A percentile compares a stretch with the other conserved stretches of the same genome.
phyloP scores from a whole-genome alignment of 2,888 invertebrate genomes.

The Mesochorus sp. region DNA sequence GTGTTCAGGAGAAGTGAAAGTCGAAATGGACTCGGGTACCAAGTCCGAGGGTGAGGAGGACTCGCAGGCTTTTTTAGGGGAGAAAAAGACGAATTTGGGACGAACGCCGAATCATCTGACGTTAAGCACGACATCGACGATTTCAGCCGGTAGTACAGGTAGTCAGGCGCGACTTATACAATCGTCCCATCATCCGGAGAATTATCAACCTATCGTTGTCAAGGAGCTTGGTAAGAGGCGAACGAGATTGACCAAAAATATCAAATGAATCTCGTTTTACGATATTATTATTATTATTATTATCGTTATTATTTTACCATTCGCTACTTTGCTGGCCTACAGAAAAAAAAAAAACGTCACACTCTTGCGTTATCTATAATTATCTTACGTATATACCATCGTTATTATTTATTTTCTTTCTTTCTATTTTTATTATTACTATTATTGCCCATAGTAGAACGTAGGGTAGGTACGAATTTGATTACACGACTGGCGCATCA shows the following conservation, averaged over 20 bases:
- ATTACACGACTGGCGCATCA: conserved; percentile 26
- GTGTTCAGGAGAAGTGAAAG: conserved; percentile 78
- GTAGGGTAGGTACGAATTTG: conserved; percentile 45
- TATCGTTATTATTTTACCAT: not conserved
- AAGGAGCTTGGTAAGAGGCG: conserved; percentile 93
- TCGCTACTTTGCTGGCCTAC: conserved; percentile 41
- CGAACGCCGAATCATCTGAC: conserved; percentile 97
- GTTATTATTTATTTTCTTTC: not conserved
- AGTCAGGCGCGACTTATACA: conserved; percentile 96
- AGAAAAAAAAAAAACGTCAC: conserved; percentile 12
- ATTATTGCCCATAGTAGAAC: conserved; percentile 46
- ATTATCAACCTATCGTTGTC: conserved; percentile 93
- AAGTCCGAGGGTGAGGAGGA: conserved; percentile 95
- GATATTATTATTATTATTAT: conserved; percentile 67
- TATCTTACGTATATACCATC: no score
- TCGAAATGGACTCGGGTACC: conserved; percentile 87
- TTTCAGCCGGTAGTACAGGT: conserved; percentile 96
- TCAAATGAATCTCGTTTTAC: conserved; percentile 72
- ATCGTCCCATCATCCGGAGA: conserved; percentile 96
- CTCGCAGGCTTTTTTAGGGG: conserved; percentile 85
- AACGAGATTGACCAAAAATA: conserved; percentile 63
- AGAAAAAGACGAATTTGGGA: conserved; percentile 87
- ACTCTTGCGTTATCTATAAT: conserved; percentile 1
- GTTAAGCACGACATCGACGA: conserved; percentile 94
- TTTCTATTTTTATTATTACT: conserved; percentile 27